A percentile compares a stretch with the other conserved stretches of the same genome.
Evolutionary conservation across 2,113 vertebrate species (phyloP).

Genomic region (Glaucidium brasilianum): DNA sequence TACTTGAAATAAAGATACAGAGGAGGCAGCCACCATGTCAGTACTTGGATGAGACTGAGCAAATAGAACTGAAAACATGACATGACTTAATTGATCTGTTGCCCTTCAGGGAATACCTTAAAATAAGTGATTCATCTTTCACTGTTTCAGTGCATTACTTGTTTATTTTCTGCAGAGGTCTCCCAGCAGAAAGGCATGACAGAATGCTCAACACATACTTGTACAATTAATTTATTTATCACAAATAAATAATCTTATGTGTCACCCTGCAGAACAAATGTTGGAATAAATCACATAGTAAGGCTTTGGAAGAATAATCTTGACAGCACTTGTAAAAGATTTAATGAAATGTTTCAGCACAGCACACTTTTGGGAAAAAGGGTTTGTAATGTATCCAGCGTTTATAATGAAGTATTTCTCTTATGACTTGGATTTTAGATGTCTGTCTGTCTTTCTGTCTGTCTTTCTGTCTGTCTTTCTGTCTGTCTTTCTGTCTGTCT

Average conservation of each 20-base stretch:
- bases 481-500: background rate
- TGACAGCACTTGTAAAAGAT: background rate
- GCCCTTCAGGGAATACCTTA: background rate
- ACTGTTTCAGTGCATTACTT: background rate
- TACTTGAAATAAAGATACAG: background rate
- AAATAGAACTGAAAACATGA: background rate
- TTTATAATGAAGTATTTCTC: background rate
- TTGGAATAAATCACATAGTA: background rate
- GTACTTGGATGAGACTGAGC: background rate
- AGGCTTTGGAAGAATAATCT: background rate
- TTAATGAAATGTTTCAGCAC: background rate
- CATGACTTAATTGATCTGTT: background rate
- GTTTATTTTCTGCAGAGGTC: background rate
- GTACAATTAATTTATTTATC: slow-evolving; percentile 4
- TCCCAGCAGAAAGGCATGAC: background rate
- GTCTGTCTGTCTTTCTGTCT: too few relatives aligned
- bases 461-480: background rate
- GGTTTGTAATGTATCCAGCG: background rate
- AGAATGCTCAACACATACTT: background rate
- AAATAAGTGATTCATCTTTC: background rate
- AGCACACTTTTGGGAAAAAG: background rate
- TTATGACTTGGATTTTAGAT: background rate
- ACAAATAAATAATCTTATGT: background rate
- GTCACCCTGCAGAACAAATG: background rate
- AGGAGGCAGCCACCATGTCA: background rate